Conservation (phyloP, 2,888 invertebrate genomes). For the Nemurella pictetii region DNA sequence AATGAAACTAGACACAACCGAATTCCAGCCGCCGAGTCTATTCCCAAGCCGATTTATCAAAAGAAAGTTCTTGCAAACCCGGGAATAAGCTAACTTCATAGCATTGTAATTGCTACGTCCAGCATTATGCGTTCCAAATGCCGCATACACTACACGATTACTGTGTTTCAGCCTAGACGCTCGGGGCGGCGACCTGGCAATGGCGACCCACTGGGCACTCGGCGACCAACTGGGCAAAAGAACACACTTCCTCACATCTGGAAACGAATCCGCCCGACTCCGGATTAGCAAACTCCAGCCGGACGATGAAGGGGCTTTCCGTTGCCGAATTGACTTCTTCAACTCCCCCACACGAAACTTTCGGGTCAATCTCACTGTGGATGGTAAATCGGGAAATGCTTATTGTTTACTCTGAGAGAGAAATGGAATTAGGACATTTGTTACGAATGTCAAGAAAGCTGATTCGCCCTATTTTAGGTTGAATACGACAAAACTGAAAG, state of each 20-base stretch:
- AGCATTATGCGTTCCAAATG: background rate
- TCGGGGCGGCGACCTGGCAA: conserved; percentile 66
- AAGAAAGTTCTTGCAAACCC: background rate
- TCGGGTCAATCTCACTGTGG: conserved; percentile 81
- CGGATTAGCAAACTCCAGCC: conserved; percentile 71
- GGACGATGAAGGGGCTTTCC: conserved; percentile 80
- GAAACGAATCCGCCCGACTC: conserved; percentile 61
- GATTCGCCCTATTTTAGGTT: background rate
- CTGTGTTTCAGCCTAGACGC: conserved; percentile 71
- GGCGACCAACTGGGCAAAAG: conserved; percentile 76
- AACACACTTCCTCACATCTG: conserved; percentile 69
- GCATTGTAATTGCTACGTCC: background rate
- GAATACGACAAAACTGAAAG: too few relatives aligned
- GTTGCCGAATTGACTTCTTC: conserved; percentile 87
- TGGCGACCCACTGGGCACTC: conserved; percentile 74
- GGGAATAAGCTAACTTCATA: background rate
- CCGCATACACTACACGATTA: background rate
- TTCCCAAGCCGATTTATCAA: background rate
- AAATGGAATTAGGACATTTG: background rate
- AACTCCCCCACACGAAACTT: conserved; percentile 88
- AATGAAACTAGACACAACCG: background rate
- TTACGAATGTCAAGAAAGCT: background rate
- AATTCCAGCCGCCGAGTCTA: background rate
- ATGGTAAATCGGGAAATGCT: conserved; percentile 66
- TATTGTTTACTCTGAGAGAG: background rate